Evolutionary conservation across 1,140 invertebrate species (phyloP).

Genomic region (Periplaneta americana): DNA sequence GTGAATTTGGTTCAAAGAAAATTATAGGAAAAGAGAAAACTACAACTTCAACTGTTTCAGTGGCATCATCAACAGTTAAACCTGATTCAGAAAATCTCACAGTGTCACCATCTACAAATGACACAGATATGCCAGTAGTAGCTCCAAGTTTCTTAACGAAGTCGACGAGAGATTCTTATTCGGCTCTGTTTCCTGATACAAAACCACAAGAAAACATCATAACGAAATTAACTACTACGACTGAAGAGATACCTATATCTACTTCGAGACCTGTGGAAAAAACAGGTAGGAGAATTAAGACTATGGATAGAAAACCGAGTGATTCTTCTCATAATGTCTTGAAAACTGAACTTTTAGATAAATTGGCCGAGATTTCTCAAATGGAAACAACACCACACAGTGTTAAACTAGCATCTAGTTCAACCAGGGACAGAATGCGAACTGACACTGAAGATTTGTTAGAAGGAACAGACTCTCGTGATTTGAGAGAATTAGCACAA

Average conservation of each 20-base stretch:
- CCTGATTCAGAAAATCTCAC: too few relatives aligned
- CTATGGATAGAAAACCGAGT: not conserved
- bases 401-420: not conserved
- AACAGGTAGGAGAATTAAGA: too few relatives aligned
- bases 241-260: not conserved
- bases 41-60: not conserved
- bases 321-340: not conserved
- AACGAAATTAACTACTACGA: too few relatives aligned
- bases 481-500: slow-evolving; percentile 69
- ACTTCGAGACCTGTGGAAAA: not conserved
- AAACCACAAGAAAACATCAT: not conserved
- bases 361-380: not conserved
- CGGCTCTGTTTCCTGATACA: not conserved
- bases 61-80: not conserved
- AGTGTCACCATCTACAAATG: not conserved
- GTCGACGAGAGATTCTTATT: not conserved
- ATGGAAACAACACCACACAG: not conserved
- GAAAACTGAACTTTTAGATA: not conserved
- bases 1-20: not conserved
- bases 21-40: not conserved
- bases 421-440: not conserved
- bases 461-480: slow-evolving; percentile 11
- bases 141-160: slow-evolving; percentile 1
- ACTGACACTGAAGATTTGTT: not conserved
- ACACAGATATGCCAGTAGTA: not conserved